Conservation (phyloP, 2,113 vertebrate genomes). For the Cebus imitator region DNA sequence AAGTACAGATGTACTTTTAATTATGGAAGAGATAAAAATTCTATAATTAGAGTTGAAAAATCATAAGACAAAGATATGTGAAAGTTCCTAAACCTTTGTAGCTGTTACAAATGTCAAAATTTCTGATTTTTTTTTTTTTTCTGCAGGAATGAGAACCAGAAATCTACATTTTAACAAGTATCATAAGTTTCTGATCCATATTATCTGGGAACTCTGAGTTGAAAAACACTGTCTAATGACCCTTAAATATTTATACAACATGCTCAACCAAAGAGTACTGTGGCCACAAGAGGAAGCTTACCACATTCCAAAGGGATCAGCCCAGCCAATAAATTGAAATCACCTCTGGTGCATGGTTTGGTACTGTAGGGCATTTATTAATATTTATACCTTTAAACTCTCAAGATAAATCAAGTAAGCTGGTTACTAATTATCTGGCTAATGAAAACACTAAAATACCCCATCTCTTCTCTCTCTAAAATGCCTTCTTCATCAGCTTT, state of each 20-base stretch:
- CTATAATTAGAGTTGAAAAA: neutral
- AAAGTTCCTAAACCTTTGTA: neutral
- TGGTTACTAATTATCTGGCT: neutral
- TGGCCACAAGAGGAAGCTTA: neutral
- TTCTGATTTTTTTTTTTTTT: neutral
- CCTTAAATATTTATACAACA: neutral
- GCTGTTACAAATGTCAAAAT: neutral
- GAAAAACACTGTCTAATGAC: neutral
- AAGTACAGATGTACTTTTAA: neutral
- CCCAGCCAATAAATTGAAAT: neutral
- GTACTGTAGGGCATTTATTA: neutral
- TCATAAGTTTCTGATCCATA: neutral
- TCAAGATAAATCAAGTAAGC: neutral
- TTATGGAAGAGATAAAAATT: neutral
- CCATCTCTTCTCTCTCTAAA: neutral
- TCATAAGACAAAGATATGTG: neutral
- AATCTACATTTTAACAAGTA: neutral
- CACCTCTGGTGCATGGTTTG: neutral
- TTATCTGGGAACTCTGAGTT: neutral
- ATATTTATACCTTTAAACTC: neutral
- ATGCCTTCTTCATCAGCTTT: neutral
- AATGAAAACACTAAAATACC: neutral
- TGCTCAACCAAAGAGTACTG: neutral
- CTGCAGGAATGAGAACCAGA: neutral
- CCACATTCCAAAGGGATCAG: neutral